These are phyloP conservation scores for Leistus spinibarbis DNA, from an alignment of 2,888 invertebrate genomes.

Conservation along the genomic window DNA sequence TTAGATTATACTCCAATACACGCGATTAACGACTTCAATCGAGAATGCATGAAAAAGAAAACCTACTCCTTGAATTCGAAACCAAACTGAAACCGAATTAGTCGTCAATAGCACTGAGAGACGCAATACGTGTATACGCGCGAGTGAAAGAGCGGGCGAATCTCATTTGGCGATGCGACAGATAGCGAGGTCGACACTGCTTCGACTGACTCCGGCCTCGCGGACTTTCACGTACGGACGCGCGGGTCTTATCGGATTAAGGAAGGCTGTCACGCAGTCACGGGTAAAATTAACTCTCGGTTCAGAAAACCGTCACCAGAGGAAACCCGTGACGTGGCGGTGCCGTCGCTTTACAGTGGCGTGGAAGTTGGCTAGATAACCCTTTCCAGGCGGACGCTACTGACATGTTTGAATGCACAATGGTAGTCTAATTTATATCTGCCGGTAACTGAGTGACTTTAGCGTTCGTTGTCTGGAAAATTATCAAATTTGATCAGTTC, in stretches of 20 bases:
- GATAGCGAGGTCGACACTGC: constrained; percentile 4
- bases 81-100: constrained; percentile 20
- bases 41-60: background rate
- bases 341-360: background rate
- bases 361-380: background rate
- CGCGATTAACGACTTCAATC: background rate
- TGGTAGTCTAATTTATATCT: constrained; percentile 30
- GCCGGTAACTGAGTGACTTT: constrained; percentile 16
- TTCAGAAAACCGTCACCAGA: constrained; percentile 28
- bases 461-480: constrained; percentile 9
- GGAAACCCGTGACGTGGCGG: background rate
- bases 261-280: constrained; percentile 48
- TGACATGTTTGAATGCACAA: constrained; percentile 17
- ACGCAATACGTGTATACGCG: background rate
- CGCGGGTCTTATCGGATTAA: constrained; percentile 49
- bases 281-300: constrained; percentile 50
- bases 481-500: constrained; percentile 33
- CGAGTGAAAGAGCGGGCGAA: background rate
- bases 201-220: background rate
- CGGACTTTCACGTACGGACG: constrained; percentile 31
- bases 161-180: constrained; percentile 22
- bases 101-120: constrained; percentile 22
- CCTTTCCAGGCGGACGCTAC: background rate
- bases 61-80: background rate
- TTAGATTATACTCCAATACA: background rate